Base-by-base conservation (phyloP, 2,888 invertebrate genomes). In the Meandrusa payeni region DNA sequence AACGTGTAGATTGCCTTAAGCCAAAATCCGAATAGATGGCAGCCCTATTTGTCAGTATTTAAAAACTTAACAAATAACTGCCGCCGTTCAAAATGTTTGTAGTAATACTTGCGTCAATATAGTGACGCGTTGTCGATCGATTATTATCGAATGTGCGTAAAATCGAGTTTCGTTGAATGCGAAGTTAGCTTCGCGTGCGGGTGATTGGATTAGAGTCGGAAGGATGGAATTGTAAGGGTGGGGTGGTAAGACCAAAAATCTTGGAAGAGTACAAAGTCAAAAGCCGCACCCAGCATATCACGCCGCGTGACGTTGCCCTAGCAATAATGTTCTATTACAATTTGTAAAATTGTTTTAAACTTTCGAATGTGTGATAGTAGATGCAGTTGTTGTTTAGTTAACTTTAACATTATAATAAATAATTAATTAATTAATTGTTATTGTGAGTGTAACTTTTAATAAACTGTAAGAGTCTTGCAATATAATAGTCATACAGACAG, bases 351-450 rank as follows among this genome's bases (percentile, higher is more conserved):
- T 85, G 87, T 87, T 85, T 86, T 82, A 79, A 85, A 86, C 78
- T 83, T 88, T 88, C 85, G 82, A 88, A 88, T 86, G 88, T 88
- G 88, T 88, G 88, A 88, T 88, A 87, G 87, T 88, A 88, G 88
- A 79, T 80, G 87, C 86, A 85, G 87, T 88, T 87, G 88, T 88
- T 88, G 87, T 88, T 88, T 88, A 87, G 83, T 87, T 86, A 86
- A 82, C 74, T 81, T 82, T 80, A 69, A 68, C 58, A 64, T 64
- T 54, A 74, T 76, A 69, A 43, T 51, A 76, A 70, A 71, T 76
- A 75, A 61, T 62, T 60, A 69, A 61, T 62, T 60, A 69, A 81
- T 82, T 68, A 83, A 85, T 82, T 81, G 86, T 87, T 88, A 86
- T 83, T 71, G 85, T 85, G 86, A 74, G 75, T 83, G 85, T 87